Conservation (phyloP, 2,113 vertebrate genomes). For the Stictonetta naevosa region DNA sequence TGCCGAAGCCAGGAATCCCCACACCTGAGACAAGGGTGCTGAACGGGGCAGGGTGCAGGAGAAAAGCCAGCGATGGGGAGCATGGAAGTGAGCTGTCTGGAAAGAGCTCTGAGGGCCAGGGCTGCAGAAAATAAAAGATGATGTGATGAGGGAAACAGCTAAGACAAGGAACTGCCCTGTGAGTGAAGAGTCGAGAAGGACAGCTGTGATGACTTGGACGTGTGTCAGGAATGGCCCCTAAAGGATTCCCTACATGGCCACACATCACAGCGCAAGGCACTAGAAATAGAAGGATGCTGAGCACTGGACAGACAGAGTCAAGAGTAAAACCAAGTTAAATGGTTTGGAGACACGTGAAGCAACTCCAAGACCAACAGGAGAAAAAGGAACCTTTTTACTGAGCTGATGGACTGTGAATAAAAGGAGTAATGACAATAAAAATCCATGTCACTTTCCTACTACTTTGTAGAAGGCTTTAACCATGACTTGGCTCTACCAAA, state of each 20-base stretch:
- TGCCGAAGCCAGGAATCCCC: background rate
- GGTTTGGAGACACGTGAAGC: background rate
- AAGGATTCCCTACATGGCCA: background rate
- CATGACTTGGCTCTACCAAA: background rate
- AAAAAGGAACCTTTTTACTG: background rate
- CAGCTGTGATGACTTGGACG: slow-evolving; percentile 14
- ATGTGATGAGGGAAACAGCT: slow-evolving; percentile 13
- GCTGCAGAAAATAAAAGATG: slow-evolving; percentile 36
- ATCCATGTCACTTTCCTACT: background rate
- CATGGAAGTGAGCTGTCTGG: background rate
- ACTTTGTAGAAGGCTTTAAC: background rate
- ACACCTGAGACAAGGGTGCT: fast-evolving
- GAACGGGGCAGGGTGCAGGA: background rate
- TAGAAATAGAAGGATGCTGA: background rate
- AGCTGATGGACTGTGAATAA: background rate
- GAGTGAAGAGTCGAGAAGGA: background rate
- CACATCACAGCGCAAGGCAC: background rate
- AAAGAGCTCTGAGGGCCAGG: background rate
- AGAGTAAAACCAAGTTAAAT: background rate
- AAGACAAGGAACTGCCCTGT: background rate
- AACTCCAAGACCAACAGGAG: background rate
- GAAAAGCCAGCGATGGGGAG: background rate
- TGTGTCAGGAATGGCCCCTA: background rate
- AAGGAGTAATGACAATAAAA: background rate
- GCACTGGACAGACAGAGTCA: background rate